Percentiles rank a stretch among this genome's conserved stretches.
These are phyloP conservation scores for Scophthalmus maximus DNA, from an alignment of 2,113 vertebrate species.

Conservation along the genomic window DNA sequence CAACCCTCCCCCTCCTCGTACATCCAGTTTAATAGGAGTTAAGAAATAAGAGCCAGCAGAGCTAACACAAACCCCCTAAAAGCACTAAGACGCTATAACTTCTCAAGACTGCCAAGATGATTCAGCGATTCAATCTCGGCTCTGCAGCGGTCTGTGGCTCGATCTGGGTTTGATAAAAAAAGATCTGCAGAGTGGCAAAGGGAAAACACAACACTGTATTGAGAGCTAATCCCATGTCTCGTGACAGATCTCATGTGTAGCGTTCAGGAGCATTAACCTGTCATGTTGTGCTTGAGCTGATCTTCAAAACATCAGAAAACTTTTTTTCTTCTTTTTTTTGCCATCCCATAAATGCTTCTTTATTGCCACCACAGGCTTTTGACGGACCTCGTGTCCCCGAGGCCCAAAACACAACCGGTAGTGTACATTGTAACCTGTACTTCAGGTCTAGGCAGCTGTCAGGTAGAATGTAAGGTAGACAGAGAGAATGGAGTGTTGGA, in stretches of 20 bases:
- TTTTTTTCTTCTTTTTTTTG: neutral
- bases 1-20: slow-evolving; percentile 15
- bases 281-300: slow-evolving; percentile 33
- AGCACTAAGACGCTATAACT: slow-evolving; percentile 58
- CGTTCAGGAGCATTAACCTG: slow-evolving; percentile 35
- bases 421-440: slow-evolving; percentile 60
- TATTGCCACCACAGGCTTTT: slow-evolving; percentile 25
- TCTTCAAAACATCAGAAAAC: slow-evolving; percentile 22
- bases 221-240: slow-evolving; percentile 33
- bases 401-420: slow-evolving; percentile 8
- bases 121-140: slow-evolving; percentile 46
- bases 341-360: neutral
- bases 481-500: slow-evolving; percentile 33
- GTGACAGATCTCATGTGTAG: slow-evolving; percentile 15
- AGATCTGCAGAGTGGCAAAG: slow-evolving; percentile 40
- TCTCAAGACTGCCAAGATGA: slow-evolving; percentile 57
- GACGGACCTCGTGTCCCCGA: slow-evolving; percentile 16
- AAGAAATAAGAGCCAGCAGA: slow-evolving; percentile 41
- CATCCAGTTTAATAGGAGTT: slow-evolving; percentile 56
- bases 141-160: slow-evolving; percentile 10
- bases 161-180: slow-evolving; percentile 49
- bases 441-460: slow-evolving; percentile 64
- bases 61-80: slow-evolving; percentile 53
- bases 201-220: slow-evolving; percentile 13
- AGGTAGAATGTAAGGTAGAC: slow-evolving; percentile 13